phyloP scores from a whole-genome alignment of 2,113 vertebrate genomes.

The Madoqua kirkii region DNA sequence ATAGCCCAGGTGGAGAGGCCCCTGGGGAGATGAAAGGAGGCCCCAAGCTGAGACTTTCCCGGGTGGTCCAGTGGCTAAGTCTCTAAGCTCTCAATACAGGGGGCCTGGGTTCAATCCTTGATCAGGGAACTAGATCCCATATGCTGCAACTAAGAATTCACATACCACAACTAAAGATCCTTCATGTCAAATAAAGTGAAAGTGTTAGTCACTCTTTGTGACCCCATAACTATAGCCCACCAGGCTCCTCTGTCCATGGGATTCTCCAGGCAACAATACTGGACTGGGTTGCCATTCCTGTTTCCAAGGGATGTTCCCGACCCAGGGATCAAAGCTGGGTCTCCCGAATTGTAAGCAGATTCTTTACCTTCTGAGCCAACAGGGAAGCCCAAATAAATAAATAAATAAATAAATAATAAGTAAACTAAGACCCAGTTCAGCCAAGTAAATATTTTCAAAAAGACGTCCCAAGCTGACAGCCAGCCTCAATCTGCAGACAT shows the following conservation, averaged over 20 bases:
- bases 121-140: not conserved
- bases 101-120: not conserved
- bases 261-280: not conserved
- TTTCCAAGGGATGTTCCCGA: not conserved
- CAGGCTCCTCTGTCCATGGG: not conserved
- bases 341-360: not conserved
- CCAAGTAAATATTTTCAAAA: not conserved
- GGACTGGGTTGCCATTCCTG: not conserved
- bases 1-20: not conserved
- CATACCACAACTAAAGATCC: not conserved
- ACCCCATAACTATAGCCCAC: not conserved
- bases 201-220: not conserved
- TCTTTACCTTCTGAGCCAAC: not conserved
- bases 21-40: not conserved
- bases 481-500: not conserved
- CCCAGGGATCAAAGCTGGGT: not conserved
- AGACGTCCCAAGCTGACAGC: not conserved
- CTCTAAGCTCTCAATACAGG: not conserved
- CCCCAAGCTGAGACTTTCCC: not conserved
- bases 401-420: not conserved
- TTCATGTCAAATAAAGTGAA: not conserved
- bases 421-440: not conserved
- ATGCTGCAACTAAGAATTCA: not conserved
- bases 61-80: not conserved
- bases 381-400: not conserved